Evolutionary conservation across 2,113 vertebrate species (phyloP).

Genomic region (Aldabrachelys gigantea): DNA sequence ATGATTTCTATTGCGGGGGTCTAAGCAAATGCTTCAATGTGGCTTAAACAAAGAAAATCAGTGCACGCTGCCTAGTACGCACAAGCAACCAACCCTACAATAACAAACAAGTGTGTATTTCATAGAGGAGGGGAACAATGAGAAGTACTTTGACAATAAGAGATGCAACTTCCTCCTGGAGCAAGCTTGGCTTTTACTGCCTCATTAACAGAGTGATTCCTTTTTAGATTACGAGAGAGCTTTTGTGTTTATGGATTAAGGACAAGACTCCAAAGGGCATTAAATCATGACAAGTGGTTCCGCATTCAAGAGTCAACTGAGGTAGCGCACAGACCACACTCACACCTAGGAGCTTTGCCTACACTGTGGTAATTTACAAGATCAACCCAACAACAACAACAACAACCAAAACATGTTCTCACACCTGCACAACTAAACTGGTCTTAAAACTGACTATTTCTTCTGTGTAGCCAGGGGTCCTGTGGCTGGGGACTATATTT

Average conservation of each 20-base stretch:
- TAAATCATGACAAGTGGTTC: background rate
- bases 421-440: background rate
- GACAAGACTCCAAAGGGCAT: background rate
- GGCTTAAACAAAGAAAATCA: background rate
- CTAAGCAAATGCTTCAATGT: background rate
- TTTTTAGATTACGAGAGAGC: background rate
- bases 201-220: background rate
- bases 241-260: background rate
- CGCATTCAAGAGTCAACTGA: background rate
- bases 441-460: background rate
- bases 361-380: background rate
- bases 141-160: background rate
- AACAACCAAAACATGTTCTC: background rate
- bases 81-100: background rate
- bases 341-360: background rate
- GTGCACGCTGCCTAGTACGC: slow-evolving; percentile 8
- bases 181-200: background rate
- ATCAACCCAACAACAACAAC: background rate
- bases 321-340: background rate
- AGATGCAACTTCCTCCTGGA: background rate
- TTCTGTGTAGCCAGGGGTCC: background rate
- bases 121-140: background rate
- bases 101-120: background rate
- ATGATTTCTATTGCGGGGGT: slow-evolving; percentile 20
- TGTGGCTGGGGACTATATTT: background rate